phyloP scores from a whole-genome alignment of 2,888 invertebrate genomes.

The Poecilus cupreus region DNA sequence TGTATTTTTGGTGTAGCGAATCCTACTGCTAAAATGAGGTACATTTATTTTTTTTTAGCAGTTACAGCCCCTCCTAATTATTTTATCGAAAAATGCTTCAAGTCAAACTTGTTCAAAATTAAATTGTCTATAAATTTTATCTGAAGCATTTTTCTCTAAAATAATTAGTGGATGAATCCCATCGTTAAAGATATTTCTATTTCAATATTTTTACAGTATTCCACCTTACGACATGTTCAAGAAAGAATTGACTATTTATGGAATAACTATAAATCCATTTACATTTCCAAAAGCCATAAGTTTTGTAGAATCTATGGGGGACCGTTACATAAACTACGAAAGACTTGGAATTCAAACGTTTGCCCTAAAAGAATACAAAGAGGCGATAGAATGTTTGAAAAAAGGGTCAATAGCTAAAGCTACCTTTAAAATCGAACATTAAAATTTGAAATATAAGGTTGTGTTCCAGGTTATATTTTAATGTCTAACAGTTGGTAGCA shows the following conservation, averaged over 20 bases:
- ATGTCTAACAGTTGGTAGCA: too few species aligned
- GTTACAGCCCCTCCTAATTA: too few species aligned
- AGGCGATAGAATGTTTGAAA: not conserved
- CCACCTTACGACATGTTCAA: not conserved
- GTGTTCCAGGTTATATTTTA: too few species aligned
- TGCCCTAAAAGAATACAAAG: not conserved
- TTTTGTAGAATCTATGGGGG: not conserved
- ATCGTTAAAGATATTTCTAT: too few species aligned
- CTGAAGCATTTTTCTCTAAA: too few species aligned
- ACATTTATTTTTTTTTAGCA: not conserved
- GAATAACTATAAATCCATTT: not conserved
- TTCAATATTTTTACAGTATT: not conserved
- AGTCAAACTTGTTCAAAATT: not conserved
- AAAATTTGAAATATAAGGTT: too few species aligned
- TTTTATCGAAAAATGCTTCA: too few species aligned
- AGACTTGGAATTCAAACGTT: not conserved
- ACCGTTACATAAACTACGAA: not conserved
- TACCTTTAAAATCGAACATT: not conserved
- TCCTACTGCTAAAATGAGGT: constrained; percentile 73
- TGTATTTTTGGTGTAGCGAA: constrained; percentile 82
- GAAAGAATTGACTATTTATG: constrained; percentile 2
- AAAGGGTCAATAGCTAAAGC: not conserved
- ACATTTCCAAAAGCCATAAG: not conserved
- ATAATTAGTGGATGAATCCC: too few species aligned
- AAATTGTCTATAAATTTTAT: not conserved